Evolutionary conservation across 2,113 vertebrate species (phyloP), one percentile per base, ranked within the genome.

Genomic region (Sturnira hondurensis): DNA sequence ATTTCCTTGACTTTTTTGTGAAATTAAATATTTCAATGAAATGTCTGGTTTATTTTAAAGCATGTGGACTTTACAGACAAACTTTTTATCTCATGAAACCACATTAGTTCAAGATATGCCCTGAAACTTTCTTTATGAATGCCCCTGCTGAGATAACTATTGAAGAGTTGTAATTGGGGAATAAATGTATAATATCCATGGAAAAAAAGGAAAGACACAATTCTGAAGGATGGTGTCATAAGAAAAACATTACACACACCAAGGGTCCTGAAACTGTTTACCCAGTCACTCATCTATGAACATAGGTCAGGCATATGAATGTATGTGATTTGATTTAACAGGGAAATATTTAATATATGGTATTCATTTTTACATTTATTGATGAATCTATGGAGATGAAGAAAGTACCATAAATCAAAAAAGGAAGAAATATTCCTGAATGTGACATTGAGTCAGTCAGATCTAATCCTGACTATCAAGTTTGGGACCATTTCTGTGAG

Each of bases 11-110:
- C 4, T 71, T 88, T 86, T 67, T 84, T 12, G 85, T 93, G 45
- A 85, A 94, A 36, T 86, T 96, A 38, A 36, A 5, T 91, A 36
- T 87, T 96, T 74, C 73, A 93, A 65, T 88, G 31, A 88, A 91
- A 81, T 22, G 12, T 83, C 31, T 73, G 33, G 54, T 52, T 92
- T 94, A 31, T 86, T 91, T 91, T 83, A 90, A 78, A 41, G 54
- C 76, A 74, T 73, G 52, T 26, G 28, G 28, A 68, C 20, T 65
- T 76, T 54, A 93, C 15, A 89, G 58, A 50, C 71, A 86, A 65
- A 89, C 20, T 78, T 77, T 45, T 77, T 45, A 22, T 68, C 43
- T 92, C 70, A 78, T 36, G 28, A 78, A 87, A 87, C 70, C 41
- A 88, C 33, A 76, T 52, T 82, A 50, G 56, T 38, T 91, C 63